Percentiles rank a stretch among this genome's conserved stretches.
Conservation (phyloP, 1,140 invertebrate species). For the Drosophila virilis region DNA sequence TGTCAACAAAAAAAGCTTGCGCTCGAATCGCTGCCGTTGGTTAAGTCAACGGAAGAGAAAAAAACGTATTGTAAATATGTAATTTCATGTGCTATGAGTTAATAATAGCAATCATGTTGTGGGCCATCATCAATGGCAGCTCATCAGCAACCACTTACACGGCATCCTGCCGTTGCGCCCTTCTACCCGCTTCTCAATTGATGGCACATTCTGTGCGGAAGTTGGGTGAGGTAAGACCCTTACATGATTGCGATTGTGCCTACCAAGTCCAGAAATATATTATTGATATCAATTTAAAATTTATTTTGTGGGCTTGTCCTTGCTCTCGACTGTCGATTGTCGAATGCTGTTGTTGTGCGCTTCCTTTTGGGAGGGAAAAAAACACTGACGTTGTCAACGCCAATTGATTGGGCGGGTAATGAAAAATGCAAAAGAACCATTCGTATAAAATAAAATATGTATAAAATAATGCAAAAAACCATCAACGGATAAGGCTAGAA, state of each 20-base stretch:
- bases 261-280: conserved; percentile 47
- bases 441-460: conserved; percentile 66
- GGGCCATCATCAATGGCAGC: conserved; percentile 18
- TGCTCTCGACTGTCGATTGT: conserved; percentile 1
- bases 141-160: conserved; percentile 29
- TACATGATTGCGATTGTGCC: conserved; percentile 32
- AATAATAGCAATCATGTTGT: conserved; percentile 32
- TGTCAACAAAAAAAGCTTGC: background rate
- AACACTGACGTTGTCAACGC: conserved; percentile 48
- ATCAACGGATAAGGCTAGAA: conserved; percentile 44
- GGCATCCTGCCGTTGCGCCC: background rate
- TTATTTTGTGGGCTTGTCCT: conserved; percentile 31
- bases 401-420: conserved; percentile 61
- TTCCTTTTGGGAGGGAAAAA: conserved; percentile 47
- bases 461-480: conserved; percentile 66
- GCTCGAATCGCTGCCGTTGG: background rate
- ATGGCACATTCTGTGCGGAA: no score
- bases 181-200: no score
- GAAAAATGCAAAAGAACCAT: conserved; percentile 67
- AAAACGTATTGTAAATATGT: conserved; percentile 22
- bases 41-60: background rate
- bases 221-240: conserved; percentile 8
- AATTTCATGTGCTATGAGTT: conserved; percentile 32
- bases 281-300: conserved; percentile 77
- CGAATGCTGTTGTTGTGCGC: background rate